Base-by-base conservation (phyloP, 2,113 vertebrate genomes). In the Rhea pennata region DNA sequence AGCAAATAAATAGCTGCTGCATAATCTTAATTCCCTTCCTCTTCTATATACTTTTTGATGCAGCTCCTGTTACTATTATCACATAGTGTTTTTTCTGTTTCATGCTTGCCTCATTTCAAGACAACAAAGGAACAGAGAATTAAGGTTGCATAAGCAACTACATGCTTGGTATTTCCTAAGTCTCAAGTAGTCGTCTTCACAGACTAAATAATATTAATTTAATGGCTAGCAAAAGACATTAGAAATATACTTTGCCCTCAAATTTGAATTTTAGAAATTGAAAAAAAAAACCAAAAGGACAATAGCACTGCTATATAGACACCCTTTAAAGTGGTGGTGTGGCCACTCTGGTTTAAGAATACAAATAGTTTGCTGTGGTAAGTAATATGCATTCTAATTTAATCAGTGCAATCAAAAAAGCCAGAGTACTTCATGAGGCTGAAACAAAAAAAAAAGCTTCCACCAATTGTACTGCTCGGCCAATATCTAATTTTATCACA, bases 401-500 rank as follows among this genome's bases (percentile, higher is more conserved):
- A 93, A 94, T 84, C 87, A 78, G 31, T 13, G 53, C 56, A 89
- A 78, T 78, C 44, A 92, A 58, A 89, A 84, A 72, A 82, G 42
- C 65, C 50, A 86, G 33, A 74, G 24, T 33, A 59, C 36, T 88
- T 82, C 81, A 51, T 8, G 53, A 81, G 33, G 65, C 33, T 75
- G 24, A 39, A 87, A 78, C 11, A 74, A 85, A 86, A 88, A 77
- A 67, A 13, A 85, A 86, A 86, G 69, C 73, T 87, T 78, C n/a
- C 31, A 87, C 56, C 56, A 90, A 88, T 48, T 56, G 61, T 48
- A 86, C 40, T 70, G 80, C 50, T 91, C 80, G 85, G 92, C 42
- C 92, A 87, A 92, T 39, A 31, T 61, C 76, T 95, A 79, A 96
- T 93, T 93, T 92, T 85, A 95, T 66, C 82, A 92, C 87, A 93